Base-by-base conservation (phyloP, 2,113 vertebrate species). In the Grantiella picta region DNA sequence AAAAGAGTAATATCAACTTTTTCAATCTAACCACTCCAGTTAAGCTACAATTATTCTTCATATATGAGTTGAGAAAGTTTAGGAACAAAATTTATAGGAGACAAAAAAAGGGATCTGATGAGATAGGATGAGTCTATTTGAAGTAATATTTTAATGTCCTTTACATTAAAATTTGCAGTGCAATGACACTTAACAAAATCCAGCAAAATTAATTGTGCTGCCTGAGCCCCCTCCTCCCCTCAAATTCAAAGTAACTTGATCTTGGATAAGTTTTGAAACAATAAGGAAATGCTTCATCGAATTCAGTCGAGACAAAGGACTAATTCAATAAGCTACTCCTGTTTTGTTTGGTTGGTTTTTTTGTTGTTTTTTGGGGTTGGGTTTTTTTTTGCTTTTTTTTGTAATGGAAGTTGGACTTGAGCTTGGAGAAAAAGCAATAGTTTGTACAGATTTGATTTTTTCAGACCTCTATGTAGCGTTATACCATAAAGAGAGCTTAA, bases 201-300 rank as follows among this genome's bases (percentile, higher is more conserved):
- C 23, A 92, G 13, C 6, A 63, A 64, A 77, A 76, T 28, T 0
- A 78, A 47, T 54, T 28, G 2, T 88, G 15, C 31, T 73, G 9
- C 6, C 21, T 44, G 21, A 82, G 28, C 5, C 3, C 1, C 9
- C 17, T 1, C 0, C 3, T 75, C 19, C 4, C 11, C 4, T 20
- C 8, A 38, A 54, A 20, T 47, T 61, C 17, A 10, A 77, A 49
- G 19, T 27, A 60, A 44, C 7, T 81, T 53, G 29, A n/a, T 52
- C 16, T 78, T 73, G 25, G 6, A 5, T 63, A 45, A 36, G 5
- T 60, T 68, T 76, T 29, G 12, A 22, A 57, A 61, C 19, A 36
- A 23, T 65, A 28, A 86, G 44, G 22, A 90, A 21, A n/a, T 38
- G 9, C 2, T 79, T 25, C 12, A 70, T 33, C 42, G 56, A 80